Evolutionary conservation across 2,797 vertebrate species (phyloP).

Genomic region (Tenualosa ilisha): DNA sequence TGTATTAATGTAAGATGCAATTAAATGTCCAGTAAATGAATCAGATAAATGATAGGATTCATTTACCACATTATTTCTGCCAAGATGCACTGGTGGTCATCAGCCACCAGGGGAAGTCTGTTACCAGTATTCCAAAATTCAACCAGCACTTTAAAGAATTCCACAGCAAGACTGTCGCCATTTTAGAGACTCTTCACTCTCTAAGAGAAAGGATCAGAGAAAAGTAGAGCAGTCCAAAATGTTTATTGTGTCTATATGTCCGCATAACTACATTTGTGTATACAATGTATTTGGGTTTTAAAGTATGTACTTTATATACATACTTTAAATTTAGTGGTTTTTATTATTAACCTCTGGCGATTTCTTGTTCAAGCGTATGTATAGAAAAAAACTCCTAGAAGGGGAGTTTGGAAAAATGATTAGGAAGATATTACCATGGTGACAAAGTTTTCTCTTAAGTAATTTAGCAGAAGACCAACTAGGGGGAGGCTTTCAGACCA

Average conservation of each 20-base stretch:
- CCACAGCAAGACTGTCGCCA: constrained; percentile 9
- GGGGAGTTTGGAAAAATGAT: constrained; percentile 62
- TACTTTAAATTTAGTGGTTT: neutral
- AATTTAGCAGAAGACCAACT: neutral
- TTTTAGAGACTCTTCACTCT: neutral
- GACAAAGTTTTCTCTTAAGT: constrained; percentile 41
- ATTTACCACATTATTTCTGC: neutral
- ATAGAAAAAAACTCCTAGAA: neutral
- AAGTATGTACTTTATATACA: neutral
- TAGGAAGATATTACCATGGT: constrained; percentile 52
- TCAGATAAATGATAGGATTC: neutral
- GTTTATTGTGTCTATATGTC: neutral
- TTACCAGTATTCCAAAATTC: neutral
- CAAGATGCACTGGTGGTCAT: neutral
- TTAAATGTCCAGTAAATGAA: no score
- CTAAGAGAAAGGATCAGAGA: neutral
- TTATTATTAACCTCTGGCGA: neutral
- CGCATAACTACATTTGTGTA: neutral
- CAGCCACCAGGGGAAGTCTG: neutral
- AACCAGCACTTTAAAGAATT: neutral
- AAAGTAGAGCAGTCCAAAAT: neutral
- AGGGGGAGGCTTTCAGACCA: neutral
- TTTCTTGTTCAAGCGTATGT: neutral
- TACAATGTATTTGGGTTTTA: neutral
- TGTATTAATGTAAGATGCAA: no score